These are phyloP conservation scores for Punctoribates punctum DNA, from an alignment of 2,888 invertebrate species.

Conservation along the genomic window DNA sequence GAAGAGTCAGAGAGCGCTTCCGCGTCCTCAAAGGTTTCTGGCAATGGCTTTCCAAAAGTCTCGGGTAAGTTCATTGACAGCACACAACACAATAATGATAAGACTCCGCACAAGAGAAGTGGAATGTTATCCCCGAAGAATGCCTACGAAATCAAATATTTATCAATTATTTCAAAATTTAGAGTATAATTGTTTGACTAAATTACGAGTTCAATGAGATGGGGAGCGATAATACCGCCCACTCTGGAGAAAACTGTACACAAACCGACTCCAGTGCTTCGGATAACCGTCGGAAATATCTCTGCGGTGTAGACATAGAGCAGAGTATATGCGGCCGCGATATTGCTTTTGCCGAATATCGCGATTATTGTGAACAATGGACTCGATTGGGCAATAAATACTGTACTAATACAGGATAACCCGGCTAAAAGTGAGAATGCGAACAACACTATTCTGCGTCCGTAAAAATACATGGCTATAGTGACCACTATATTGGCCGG, in stretches of 20 bases:
- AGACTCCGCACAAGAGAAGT: slow-evolving; percentile 62
- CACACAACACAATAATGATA: slow-evolving; percentile 68
- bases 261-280: slow-evolving; percentile 48
- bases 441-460: slow-evolving; percentile 80
- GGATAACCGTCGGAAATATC: slow-evolving; percentile 63
- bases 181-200: not conserved
- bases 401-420: slow-evolving; percentile 75
- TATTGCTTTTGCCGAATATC: slow-evolving; percentile 65
- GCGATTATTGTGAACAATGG: slow-evolving; percentile 61
- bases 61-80: slow-evolving; percentile 72
- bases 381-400: slow-evolving; percentile 71
- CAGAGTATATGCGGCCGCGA: slow-evolving; percentile 66
- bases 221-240: slow-evolving; percentile 47
- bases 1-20: not conserved
- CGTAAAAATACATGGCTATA: slow-evolving; percentile 76
- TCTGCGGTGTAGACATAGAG: slow-evolving; percentile 69
- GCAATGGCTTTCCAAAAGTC: slow-evolving; percentile 64
- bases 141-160: not conserved
- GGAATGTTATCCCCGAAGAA: slow-evolving; percentile 33
- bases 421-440: slow-evolving; percentile 80
- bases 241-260: slow-evolving; percentile 47
- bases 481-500: slow-evolving; percentile 76
- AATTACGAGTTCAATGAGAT: slow-evolving; percentile 46
- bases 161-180: not conserved
- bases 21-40: slow-evolving; percentile 65